Evolutionary conservation across 2,888 invertebrate species (phyloP).

Genomic region (Coleophora flavipennella): DNA sequence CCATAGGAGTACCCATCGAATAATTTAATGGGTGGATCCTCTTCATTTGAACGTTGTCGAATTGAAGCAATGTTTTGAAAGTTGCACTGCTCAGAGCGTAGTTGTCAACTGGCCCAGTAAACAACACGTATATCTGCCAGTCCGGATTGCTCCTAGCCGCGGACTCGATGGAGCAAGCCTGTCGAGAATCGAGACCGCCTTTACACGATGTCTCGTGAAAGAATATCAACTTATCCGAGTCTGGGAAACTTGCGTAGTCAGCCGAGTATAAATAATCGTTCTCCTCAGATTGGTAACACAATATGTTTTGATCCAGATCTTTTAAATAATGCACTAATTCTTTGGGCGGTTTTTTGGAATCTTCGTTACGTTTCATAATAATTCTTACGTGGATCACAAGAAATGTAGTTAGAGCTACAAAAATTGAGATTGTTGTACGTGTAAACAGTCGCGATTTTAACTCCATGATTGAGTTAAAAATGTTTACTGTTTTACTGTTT

Average conservation of each 20-base stretch:
- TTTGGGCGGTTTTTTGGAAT: too few relatives aligned
- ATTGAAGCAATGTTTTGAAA: background rate
- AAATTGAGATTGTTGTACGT: too few relatives aligned
- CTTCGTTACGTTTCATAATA: too few relatives aligned
- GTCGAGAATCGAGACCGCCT: slow-evolving; percentile 53
- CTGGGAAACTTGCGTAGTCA: too few relatives aligned
- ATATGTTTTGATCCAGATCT: too few relatives aligned
- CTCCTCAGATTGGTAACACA: too few relatives aligned
- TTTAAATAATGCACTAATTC: too few relatives aligned
- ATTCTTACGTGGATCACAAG: too few relatives aligned
- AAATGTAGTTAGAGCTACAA: background rate
- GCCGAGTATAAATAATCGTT: too few relatives aligned
- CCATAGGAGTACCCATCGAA: background rate
- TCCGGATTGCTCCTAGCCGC: slow-evolving; percentile 72
- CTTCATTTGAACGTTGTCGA: background rate
- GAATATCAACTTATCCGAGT: slow-evolving; percentile 58
- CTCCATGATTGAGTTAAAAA: background rate
- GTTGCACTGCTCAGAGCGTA: background rate
- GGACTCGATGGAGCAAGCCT: slow-evolving; percentile 77
- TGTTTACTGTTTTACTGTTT: slow-evolving; percentile 1
- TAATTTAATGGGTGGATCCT: background rate
- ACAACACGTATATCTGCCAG: slow-evolving; percentile 54
- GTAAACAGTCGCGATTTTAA: too few relatives aligned
- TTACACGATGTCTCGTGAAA: slow-evolving; percentile 76
- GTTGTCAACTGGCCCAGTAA: background rate